These are phyloP conservation scores for Rhopalosiphum nymphaeae DNA, from an alignment of 2,888 invertebrate genomes.

Conservation along the genomic window DNA sequence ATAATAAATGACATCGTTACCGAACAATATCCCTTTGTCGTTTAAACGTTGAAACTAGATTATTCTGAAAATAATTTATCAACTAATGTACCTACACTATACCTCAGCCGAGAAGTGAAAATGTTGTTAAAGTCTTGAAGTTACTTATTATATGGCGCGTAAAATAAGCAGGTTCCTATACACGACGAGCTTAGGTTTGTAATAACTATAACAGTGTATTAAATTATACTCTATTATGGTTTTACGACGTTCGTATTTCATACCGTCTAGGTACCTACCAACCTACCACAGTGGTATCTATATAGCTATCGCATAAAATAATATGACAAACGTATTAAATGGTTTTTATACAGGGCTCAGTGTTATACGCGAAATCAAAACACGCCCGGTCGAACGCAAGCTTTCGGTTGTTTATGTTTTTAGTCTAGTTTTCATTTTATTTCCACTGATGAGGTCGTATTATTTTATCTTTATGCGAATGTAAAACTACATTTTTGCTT, in stretches of 20 bases:
- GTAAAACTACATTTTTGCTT: background rate
- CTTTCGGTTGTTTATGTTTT: background rate
- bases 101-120: background rate
- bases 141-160: background rate
- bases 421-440: background rate
- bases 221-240: background rate
- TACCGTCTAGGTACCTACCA: background rate
- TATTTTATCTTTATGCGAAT: background rate
- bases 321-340: background rate
- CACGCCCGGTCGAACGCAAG: background rate
- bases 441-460: background rate
- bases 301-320: background rate
- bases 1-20: constrained; percentile 10
- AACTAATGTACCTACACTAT: background rate
- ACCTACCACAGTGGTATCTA: background rate
- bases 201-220: background rate
- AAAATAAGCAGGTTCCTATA: background rate
- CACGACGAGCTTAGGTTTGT: background rate
- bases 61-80: background rate
- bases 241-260: background rate
- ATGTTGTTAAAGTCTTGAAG: background rate
- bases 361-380: background rate
- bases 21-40: background rate
- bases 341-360: background rate
- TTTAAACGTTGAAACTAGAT: background rate